A percentile compares a stretch with the other conserved stretches of the same genome.
Conservation (phyloP, 2,797 vertebrate genomes). For the Danio choprae region DNA sequence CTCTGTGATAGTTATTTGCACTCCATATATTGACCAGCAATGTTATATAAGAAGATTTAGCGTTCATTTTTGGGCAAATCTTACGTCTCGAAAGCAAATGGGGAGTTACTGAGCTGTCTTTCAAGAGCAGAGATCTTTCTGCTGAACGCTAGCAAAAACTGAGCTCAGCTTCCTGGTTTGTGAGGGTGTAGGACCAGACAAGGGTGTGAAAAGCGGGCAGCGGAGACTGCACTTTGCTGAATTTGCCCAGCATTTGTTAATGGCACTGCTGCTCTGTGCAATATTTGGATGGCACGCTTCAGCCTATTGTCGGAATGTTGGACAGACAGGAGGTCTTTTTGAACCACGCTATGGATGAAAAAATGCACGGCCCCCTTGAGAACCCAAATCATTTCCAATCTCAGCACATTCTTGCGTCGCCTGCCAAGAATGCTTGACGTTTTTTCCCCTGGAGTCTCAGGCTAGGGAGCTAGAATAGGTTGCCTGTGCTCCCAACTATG, state of each 20-base stretch:
- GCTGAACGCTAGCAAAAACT: slow-evolving; percentile 53
- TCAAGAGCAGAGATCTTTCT: slow-evolving; percentile 19
- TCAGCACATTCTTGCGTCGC: slow-evolving; percentile 52
- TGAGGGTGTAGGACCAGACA: slow-evolving; percentile 41
- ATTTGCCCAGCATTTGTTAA: slow-evolving; percentile 28
- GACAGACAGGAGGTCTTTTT: slow-evolving; percentile 53
- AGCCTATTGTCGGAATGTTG: slow-evolving; percentile 28
- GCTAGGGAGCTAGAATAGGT: slow-evolving; percentile 15
- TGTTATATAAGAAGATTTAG: not conserved
- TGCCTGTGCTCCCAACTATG: slow-evolving; percentile 20
- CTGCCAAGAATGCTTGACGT: slow-evolving; percentile 57
- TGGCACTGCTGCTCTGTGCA: slow-evolving; percentile 42
- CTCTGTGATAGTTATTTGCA: not conserved
- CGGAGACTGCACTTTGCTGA: slow-evolving; percentile 8
- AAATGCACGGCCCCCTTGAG: slow-evolving; percentile 44
- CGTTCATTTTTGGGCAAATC: not conserved
- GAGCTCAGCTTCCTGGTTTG: slow-evolving; percentile 53
- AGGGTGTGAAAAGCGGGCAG: slow-evolving; percentile 16
- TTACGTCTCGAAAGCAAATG: not conserved
- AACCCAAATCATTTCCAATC: slow-evolving; percentile 60
- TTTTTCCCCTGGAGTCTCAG: slow-evolving; percentile 5
- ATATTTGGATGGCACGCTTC: slow-evolving; percentile 57
- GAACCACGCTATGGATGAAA: slow-evolving; percentile 36
- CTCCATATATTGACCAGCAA: no score
- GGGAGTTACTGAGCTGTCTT: slow-evolving; percentile 1